Conservation (phyloP, 2,113 vertebrate species). For the Planiliza haematocheilus region DNA sequence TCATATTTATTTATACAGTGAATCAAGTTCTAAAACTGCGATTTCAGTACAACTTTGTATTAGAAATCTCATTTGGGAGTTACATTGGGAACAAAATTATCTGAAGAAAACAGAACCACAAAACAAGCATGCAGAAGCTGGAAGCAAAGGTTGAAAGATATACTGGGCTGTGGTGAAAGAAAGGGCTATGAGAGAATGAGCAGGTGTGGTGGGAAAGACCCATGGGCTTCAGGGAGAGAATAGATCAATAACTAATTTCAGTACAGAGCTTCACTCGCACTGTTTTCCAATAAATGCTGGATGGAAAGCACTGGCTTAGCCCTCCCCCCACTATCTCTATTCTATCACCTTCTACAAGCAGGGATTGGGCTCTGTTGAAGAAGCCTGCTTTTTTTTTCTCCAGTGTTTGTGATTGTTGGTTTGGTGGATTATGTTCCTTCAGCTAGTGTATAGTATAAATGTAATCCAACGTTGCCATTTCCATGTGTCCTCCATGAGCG, state of each 20-base stretch:
- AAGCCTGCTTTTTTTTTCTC: constrained; percentile 38
- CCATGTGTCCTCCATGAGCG: constrained; percentile 61
- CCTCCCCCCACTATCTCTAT: constrained; percentile 73
- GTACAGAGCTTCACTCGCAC: constrained; percentile 80
- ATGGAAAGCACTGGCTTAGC: constrained; percentile 75
- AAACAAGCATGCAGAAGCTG: constrained; percentile 35
- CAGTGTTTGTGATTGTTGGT: constrained; percentile 53
- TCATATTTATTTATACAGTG: not conserved
- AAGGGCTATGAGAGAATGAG: constrained; percentile 75
- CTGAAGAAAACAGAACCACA: constrained; percentile 14
- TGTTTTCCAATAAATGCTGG: constrained; percentile 84
- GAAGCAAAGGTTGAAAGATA: constrained; percentile 41
- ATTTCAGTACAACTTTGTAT: constrained; percentile 1
- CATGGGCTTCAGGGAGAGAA: constrained; percentile 80
- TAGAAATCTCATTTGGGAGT: not conserved
- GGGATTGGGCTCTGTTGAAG: constrained; percentile 59
- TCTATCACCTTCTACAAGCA: constrained; percentile 73
- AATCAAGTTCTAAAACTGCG: not conserved
- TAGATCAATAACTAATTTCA: constrained; percentile 87
- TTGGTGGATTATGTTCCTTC: constrained; percentile 60
- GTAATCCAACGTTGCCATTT: constrained; percentile 64
- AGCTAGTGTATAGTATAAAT: constrained; percentile 54
- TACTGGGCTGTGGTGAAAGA: constrained; percentile 56
- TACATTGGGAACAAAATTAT: constrained; percentile 1
- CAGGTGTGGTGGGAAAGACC: constrained; percentile 79